Evolutionary conservation across 2,888 invertebrate genomes (phyloP).

Genomic region (Catocala fraxini): DNA sequence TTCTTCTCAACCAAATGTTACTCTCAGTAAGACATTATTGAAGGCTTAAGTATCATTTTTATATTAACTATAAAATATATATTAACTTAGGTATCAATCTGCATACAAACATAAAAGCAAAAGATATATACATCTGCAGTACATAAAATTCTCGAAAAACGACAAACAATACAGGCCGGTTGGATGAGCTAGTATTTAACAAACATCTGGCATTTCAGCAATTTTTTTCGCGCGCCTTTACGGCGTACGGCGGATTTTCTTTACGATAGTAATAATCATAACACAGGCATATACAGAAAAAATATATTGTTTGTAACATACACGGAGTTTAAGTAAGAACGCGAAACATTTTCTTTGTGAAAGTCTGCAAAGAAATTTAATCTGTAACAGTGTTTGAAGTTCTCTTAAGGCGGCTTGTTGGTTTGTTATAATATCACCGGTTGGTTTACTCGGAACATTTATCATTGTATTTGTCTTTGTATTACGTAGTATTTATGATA

Average conservation of each 20-base stretch:
- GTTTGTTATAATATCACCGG: slow-evolving; percentile 1
- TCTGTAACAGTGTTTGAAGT: slow-evolving; percentile 21
- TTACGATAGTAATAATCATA: slow-evolving; percentile 53
- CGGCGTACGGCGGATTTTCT: slow-evolving; percentile 42
- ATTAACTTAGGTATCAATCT: too few species aligned
- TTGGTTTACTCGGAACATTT: background rate
- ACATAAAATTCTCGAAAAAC: slow-evolving; percentile 11
- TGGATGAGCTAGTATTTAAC: slow-evolving; percentile 22
- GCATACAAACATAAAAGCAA: background rate
- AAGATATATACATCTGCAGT: background rate
- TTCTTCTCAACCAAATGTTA: too few species aligned
- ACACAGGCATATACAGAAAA: slow-evolving; percentile 32
- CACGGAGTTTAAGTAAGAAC: slow-evolving; percentile 27
- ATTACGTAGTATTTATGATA: background rate
- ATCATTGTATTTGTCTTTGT: slow-evolving; percentile 1
- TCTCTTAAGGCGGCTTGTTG: slow-evolving; percentile 5
- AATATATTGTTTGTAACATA: slow-evolving; percentile 43
- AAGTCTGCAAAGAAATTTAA: slow-evolving; percentile 44
- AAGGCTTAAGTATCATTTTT: too few species aligned
- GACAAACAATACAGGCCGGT: slow-evolving; percentile 13
- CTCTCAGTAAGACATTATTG: too few species aligned
- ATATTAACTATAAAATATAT: too few species aligned
- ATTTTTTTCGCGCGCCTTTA: slow-evolving; percentile 39
- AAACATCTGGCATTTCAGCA: slow-evolving; percentile 47
- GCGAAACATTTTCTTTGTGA: slow-evolving; percentile 35